These are phyloP conservation scores for Maniola jurtina DNA, from an alignment of 1,140 invertebrate species.

Conservation along the genomic window DNA sequence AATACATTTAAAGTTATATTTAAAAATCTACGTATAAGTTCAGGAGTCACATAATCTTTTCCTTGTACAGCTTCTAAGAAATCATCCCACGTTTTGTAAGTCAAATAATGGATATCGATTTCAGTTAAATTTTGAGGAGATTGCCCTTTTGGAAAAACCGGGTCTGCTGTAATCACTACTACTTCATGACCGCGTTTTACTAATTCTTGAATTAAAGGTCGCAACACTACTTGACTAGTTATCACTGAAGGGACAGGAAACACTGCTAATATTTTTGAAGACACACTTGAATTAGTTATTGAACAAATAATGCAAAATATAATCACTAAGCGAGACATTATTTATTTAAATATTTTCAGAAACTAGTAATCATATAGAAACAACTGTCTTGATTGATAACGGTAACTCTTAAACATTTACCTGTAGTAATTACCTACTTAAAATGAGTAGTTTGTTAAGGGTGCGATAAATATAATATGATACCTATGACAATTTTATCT, in stretches of 20 bases:
- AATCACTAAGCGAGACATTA: not conserved
- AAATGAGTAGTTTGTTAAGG: too few relatives aligned
- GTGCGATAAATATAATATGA: too few relatives aligned
- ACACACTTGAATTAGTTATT: constrained; percentile 3
- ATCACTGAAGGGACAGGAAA: constrained; percentile 65
- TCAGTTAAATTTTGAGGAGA: constrained; percentile 43
- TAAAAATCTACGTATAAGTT: not conserved
- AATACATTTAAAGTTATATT: constrained; percentile 10
- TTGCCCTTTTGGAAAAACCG: constrained; percentile 36
- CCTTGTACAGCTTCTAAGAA: not conserved
- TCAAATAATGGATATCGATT: constrained; percentile 45
- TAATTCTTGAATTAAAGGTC: constrained; percentile 61
- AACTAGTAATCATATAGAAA: too few relatives aligned
- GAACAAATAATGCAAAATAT: not conserved
- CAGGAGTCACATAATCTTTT: not conserved
- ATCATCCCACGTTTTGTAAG: constrained; percentile 31
- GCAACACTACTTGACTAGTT: constrained; percentile 79
- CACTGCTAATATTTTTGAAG: constrained; percentile 73
- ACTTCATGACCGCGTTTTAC: constrained; percentile 73
- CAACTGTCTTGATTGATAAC: not conserved
- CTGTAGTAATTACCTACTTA: too few relatives aligned
- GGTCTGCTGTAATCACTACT: constrained; percentile 57
- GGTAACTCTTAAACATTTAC: not conserved
- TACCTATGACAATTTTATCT: too few relatives aligned
- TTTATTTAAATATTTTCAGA: not conserved